Percentiles rank a stretch among this genome's conserved stretches.
Conservation (phyloP, 2,888 invertebrate species). For the Plemyria rubiginata region DNA sequence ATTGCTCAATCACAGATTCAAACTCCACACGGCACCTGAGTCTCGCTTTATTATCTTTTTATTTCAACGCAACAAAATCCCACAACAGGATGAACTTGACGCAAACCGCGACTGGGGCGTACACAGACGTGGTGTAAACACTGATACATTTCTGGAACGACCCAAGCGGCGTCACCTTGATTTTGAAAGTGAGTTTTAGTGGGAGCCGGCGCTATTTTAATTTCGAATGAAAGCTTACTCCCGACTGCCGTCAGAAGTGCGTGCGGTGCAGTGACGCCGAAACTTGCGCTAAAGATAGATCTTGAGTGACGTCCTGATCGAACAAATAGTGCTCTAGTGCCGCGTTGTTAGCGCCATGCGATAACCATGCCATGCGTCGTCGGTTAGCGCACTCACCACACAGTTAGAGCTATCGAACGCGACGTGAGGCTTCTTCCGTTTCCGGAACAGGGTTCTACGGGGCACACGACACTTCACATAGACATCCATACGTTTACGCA, state of each 20-base stretch:
- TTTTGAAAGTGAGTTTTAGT: conserved; percentile 80
- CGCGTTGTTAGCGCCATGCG: conserved; percentile 62
- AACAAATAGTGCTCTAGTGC: conserved; percentile 48
- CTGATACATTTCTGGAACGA: conserved; percentile 74
- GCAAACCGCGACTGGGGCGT: conserved; percentile 58
- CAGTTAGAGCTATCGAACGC: conserved; percentile 70
- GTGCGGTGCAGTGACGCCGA: conserved; percentile 66
- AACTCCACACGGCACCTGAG: conserved; percentile 47
- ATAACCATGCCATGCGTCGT: conserved; percentile 63
- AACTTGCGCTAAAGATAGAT: conserved; percentile 66
- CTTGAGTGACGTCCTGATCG: conserved; percentile 37
- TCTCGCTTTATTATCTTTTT: conserved; percentile 55
- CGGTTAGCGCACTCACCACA: conserved; percentile 82
- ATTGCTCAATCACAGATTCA: conserved; percentile 48
- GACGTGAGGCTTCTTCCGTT: conserved; percentile 59
- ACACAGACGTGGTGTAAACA: conserved; percentile 65
- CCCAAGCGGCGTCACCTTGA: conserved; percentile 81
- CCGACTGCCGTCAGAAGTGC: conserved; percentile 68
- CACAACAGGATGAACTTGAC: conserved; percentile 63
- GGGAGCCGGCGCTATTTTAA: conserved; percentile 79
- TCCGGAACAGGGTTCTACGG: conserved; percentile 60
- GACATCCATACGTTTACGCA: conserved; percentile 75
- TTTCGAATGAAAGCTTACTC: conserved; percentile 73
- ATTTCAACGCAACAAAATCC: conserved; percentile 48
- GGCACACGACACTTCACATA: conserved; percentile 79